Evolutionary conservation across 1,140 invertebrate genomes (phyloP), one percentile per base, ranked within the genome.

Genomic region (Acromyrmex heyeri): DNA sequence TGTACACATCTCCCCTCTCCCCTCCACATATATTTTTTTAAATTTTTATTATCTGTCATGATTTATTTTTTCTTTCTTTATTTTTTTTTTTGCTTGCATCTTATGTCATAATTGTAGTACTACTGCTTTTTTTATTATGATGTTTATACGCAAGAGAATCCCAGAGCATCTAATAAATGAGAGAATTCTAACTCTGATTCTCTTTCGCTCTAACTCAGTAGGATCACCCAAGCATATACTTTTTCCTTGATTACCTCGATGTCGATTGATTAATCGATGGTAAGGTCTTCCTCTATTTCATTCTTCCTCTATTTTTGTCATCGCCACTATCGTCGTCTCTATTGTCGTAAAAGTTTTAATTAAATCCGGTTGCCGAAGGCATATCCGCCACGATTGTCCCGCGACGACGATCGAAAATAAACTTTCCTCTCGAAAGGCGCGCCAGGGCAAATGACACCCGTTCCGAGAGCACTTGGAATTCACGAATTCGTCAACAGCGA

Each of bases 311-410:
- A 50, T 69, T 69, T 69, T 69, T 21, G 6, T 48, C 65, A 38
- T 5, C 38, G 14, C 2, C 48, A 14, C 14, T 67, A 24, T 24
- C 24, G 21, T 24, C 77, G 30, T 30, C 73, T 75, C 75, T 57
- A 90, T 87, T 90, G 88, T 90, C 86, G 86, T 82, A 55, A 90
- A 90, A 90, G 86, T 90, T 90, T 90, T 90, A 90, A 90, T 90
- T 90, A 90, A 90, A 90, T 90, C 89, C 88, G 89, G 73, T 61
- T 48, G 50, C 21, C 78, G 87, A 89, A 87, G 87, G 82, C 85
- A 86, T 87, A 90, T 76, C 55, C 75, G 57, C 24, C 69, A 59
- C 85, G 73, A 83, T 90, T 89, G n/a, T 57, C 75, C 76, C 76
- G 73, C 21, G n/a, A 50, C 38, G 50, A 50, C 82, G 88, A 87